Conservation (phyloP, 2,113 vertebrate genomes). For the Cyanocitta stelleri region DNA sequence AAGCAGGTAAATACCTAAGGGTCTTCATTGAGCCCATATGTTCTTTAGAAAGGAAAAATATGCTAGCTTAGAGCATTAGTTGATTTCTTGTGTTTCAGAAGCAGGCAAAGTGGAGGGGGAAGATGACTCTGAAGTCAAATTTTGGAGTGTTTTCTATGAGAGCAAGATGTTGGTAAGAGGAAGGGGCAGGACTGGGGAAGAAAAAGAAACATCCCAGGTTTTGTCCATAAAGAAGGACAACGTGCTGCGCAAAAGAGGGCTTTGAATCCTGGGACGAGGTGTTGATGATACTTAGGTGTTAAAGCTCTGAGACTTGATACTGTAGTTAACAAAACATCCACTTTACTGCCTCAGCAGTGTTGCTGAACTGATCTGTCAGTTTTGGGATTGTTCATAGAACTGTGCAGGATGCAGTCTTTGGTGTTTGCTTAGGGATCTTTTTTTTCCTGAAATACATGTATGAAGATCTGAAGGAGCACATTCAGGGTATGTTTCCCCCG, state of each 20-base stretch:
- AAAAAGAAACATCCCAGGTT: background rate
- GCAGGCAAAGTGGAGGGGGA: background rate
- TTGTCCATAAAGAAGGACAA: background rate
- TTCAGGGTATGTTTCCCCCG: background rate
- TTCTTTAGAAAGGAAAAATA: background rate
- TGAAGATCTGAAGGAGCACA: background rate
- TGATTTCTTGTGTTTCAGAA: background rate
- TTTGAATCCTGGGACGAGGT: background rate
- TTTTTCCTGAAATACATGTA: rapidly evolving
- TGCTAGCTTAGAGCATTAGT: background rate
- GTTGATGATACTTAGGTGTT: background rate
- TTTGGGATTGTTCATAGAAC: background rate
- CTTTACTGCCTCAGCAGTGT: background rate
- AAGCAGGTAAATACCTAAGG: background rate
- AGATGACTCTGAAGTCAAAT: background rate
- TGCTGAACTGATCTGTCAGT: background rate
- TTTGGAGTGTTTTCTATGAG: background rate
- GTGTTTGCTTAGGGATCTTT: background rate
- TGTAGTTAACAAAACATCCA: background rate
- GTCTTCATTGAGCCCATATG: background rate
- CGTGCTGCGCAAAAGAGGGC: rapidly evolving
- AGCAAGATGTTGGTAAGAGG: background rate
- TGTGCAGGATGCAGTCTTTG: background rate
- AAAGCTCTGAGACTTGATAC: background rate
- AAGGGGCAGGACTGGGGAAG: background rate